Evolutionary conservation across 2,113 vertebrate genomes (phyloP).

Genomic region (Sisor rabdophorus): DNA sequence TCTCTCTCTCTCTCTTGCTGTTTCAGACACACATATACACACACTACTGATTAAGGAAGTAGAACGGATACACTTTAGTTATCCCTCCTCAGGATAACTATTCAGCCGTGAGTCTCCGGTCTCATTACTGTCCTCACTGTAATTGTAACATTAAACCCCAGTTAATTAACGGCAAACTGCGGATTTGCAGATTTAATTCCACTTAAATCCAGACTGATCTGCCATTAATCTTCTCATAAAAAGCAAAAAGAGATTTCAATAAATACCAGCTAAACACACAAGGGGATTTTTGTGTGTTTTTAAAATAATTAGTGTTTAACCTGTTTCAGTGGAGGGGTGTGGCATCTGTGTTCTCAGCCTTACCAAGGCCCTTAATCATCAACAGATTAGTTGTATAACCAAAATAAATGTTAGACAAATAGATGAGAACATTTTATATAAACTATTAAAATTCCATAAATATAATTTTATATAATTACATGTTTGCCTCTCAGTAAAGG

Average conservation of each 20-base stretch:
- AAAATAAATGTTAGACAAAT: too few relatives aligned
- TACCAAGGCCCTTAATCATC: too few relatives aligned
- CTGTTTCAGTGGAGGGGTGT: too few relatives aligned
- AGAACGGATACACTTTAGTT: constrained; percentile 30
- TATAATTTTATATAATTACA: too few relatives aligned
- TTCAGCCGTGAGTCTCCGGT: constrained; percentile 23
- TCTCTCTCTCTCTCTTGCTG: too few relatives aligned
- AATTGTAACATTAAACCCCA: constrained; percentile 32
- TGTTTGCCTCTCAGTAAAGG: background rate
- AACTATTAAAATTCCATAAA: too few relatives aligned
- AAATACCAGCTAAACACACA: background rate
- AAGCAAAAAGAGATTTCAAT: background rate
- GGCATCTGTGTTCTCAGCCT: too few relatives aligned
- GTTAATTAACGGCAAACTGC: constrained; percentile 31
- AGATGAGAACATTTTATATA: too few relatives aligned
- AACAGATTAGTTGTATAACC: too few relatives aligned
- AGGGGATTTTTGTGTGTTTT: background rate
- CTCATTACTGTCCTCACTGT: constrained; percentile 22
- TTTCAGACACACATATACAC: background rate
- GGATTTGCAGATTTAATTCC: constrained; percentile 38
- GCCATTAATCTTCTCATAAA: background rate
- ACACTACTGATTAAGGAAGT: constrained; percentile 10
- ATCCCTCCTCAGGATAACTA: constrained; percentile 7
- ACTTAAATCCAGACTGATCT: constrained; percentile 4
- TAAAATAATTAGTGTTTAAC: too few relatives aligned